Percentiles rank a stretch among this genome's conserved stretches.
These are phyloP conservation scores for Zygothrica quintamaculata DNA, from an alignment of 2,888 invertebrate species.

Conservation along the genomic window DNA sequence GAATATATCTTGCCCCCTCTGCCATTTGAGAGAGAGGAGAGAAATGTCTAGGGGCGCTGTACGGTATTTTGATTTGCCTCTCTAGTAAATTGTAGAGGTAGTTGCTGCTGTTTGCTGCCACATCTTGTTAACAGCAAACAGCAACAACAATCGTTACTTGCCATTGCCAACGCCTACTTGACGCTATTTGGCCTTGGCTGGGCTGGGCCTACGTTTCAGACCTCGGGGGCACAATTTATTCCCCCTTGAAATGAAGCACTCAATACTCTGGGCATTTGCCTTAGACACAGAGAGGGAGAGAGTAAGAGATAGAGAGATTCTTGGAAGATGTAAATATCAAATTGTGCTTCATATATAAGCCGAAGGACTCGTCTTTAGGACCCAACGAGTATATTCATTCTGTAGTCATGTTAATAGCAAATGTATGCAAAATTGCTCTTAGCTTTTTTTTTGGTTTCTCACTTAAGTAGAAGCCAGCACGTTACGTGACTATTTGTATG, in stretches of 20 bases:
- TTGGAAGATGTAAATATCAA: slow-evolving; percentile 49
- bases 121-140: slow-evolving; percentile 66
- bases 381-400: slow-evolving; percentile 16
- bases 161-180: slow-evolving; percentile 55
- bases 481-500: slow-evolving; percentile 37
- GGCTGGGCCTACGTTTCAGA: slow-evolving; percentile 18
- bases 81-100: slow-evolving; percentile 64
- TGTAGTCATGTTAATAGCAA: slow-evolving; percentile 50
- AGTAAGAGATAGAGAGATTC: slow-evolving; percentile 14
- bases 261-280: slow-evolving; percentile 36
- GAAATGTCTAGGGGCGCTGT: slow-evolving; percentile 53
- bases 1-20: neutral
- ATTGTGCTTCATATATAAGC: slow-evolving; percentile 32
- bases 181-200: slow-evolving; percentile 60
- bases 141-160: slow-evolving; percentile 24
- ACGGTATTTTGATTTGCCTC: slow-evolving; percentile 52
- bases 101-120: slow-evolving; percentile 31
- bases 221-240: slow-evolving; percentile 40
- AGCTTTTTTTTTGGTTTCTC: slow-evolving; percentile 26
- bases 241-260: slow-evolving; percentile 43
- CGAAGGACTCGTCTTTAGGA: slow-evolving; percentile 16
- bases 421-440: slow-evolving; percentile 48
- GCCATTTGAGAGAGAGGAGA: slow-evolving; percentile 26
- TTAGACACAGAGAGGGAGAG: slow-evolving; percentile 28
- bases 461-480: slow-evolving; percentile 28